phyloP scores from a whole-genome alignment of 2,113 vertebrate species.

The Paralichthys olivaceus region DNA sequence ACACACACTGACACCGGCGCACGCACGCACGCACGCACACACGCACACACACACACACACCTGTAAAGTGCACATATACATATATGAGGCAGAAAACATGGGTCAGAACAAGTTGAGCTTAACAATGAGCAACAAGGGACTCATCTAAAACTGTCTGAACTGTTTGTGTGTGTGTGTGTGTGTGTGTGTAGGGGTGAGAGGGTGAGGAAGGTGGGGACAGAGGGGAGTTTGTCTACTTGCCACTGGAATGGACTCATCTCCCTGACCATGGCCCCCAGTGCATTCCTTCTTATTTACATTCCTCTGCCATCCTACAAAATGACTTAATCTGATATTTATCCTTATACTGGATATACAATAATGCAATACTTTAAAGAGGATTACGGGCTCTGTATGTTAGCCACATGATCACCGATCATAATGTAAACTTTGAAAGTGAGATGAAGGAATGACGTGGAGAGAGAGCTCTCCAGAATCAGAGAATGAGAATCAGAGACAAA shows the following conservation, averaged over 20 bases:
- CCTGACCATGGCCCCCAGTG: background rate
- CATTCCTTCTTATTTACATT: conserved; percentile 50
- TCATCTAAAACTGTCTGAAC: background rate
- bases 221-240: background rate
- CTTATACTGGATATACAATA: conserved; percentile 39
- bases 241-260: background rate
- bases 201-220: background rate
- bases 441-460: background rate
- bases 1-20: conserved; percentile 13
- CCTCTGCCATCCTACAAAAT: conserved; percentile 14
- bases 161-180: conserved; percentile 8
- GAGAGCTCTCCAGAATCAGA: conserved; percentile 25
- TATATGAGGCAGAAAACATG: conserved; percentile 32
- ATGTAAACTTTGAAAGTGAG: conserved; percentile 48
- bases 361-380: conserved; percentile 46
- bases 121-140: conserved; percentile 13
- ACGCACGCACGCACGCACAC: conserved; percentile 14
- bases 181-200: background rate
- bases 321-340: conserved; percentile 42
- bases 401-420: conserved; percentile 40
- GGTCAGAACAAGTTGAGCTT: conserved; percentile 7
- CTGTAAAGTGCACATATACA: conserved; percentile 25
- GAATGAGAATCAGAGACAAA: conserved; percentile 39
- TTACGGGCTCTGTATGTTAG: conserved; percentile 22
- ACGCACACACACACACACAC: background rate